Evolutionary conservation across 53 echinoderm and acorn worm genomes (phyloP).

Genomic region (Temnopleurus reevesii): DNA sequence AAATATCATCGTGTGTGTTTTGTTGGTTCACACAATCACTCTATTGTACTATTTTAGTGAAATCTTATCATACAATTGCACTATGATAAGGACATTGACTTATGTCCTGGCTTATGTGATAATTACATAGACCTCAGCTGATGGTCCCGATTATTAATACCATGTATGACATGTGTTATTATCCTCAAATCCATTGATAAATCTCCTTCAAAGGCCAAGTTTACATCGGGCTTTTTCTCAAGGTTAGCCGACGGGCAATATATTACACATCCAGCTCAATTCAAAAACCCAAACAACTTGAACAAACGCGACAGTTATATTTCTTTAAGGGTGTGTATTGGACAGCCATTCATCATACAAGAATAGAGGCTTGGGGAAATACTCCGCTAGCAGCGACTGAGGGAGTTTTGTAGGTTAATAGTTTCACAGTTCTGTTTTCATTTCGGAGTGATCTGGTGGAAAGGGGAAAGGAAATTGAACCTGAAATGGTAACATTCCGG

Average conservation of each 20-base stretch:
- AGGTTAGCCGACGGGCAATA: constrained; percentile 16
- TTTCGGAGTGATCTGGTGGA: not conserved
- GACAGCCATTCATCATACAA: not conserved
- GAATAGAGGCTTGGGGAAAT: not conserved
- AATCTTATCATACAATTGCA: too few relatives aligned
- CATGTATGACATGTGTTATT: not conserved
- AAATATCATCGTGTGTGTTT: too few relatives aligned
- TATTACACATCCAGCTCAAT: not conserved
- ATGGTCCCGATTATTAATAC: not conserved
- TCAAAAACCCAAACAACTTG: too few relatives aligned
- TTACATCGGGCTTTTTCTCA: not conserved
- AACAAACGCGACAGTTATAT: constrained; percentile 19
- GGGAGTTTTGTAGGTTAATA: constrained; percentile 17
- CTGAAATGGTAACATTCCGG: not conserved
- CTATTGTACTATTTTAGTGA: too few relatives aligned
- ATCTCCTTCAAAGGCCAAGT: not conserved
- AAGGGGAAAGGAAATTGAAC: not conserved
- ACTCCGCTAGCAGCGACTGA: not conserved
- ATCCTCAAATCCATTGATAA: not conserved
- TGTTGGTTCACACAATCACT: too few relatives aligned
- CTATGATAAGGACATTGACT: constrained; percentile 6
- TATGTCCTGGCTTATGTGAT: not conserved
- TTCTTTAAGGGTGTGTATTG: not conserved
- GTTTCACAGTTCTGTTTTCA: not conserved
- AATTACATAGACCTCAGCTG: not conserved